Evolutionary conservation across 2,888 invertebrate genomes (phyloP), one percentile per base, ranked within the genome.

Genomic region (Fragum sueziense): DNA sequence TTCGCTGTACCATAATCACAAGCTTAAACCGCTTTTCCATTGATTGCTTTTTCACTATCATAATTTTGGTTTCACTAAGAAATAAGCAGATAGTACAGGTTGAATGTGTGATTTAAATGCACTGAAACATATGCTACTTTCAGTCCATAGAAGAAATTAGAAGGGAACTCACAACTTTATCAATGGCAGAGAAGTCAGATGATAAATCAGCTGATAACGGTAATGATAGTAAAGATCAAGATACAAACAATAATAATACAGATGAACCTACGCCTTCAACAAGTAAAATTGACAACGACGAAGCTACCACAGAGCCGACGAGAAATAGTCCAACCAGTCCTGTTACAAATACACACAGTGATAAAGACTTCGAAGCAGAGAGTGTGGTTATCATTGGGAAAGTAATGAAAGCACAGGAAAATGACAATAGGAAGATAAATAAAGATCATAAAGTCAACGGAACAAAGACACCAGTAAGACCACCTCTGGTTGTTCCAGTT

Each of bases 121-220:
- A n/a, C n/a, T n/a, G n/a, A n/a, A 52, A 52, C 6, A 54, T 54
- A 22, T 2, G 22, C 1, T 54, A n/a, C 57, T 61, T 76, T 71
- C 57, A 78, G 78, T 68, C 78, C 29, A 29, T 57, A 25, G 78
- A 74, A 33, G 74, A 69, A 54, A 51, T 78, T 29, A 51, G 59
- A 11, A 61, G 78, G 57, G 78, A 78, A 27, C 25, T 74, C 2
- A 74, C 78, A 14, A 37, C 29, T 11, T 7, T 70, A 6, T 25
- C 69, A 25, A 20, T 61, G 9, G 25, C 51, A 17, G 25, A 47
- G 22, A 20, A 41, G 3, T 31, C 54, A n/a, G 17, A 67, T 7
- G 33, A 62, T 2, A 65, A 57, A n/a, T 1, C 25, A 22, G 29
- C 14, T 27, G 25, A 25, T 25, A 9, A 9, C n/a, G 57, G n/a